Evolutionary conservation across 2,888 invertebrate species (phyloP), one percentile per base, ranked within the genome.

Genomic region (Alitta virens): DNA sequence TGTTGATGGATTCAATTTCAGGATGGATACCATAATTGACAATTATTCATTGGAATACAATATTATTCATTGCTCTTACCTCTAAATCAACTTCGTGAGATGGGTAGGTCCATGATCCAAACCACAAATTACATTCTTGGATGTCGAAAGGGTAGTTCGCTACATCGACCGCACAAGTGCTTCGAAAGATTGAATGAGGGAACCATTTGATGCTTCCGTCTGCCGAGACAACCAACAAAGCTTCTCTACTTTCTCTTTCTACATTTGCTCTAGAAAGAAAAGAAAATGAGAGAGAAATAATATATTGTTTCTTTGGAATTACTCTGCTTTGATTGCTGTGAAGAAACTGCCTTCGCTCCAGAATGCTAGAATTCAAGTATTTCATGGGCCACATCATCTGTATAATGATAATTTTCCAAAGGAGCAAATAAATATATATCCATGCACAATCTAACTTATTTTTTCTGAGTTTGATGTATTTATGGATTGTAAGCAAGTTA

Each of bases 71-170:
- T 23, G 3, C 18, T 9, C 18, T 21, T 7, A 23, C 23, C 7
- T 49, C 7, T 49, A 58, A 23, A 21, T 53, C 42, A 18, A 53
- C 12, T 52, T 53, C 52, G 21, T 27, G 51, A 16, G 53, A 43
- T 24, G 40, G 27, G 60, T 63, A 51, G 25, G 63, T 63, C 63
- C 63, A 63, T 27, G 63, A 63, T 7, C 63, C 63, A 42, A 58
- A 63, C 63, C 63, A 63, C 63, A 63, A 49, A 54, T 63, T 57
- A 27, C 63, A 63, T 24, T 57, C 52, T 40, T 63, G 63, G 24
- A 27, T 58, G 25, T 63, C 63, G 27, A 63, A 63, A 14, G 63
- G 63, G 55, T 56, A 63, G 59, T 63, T 49, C 1, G 63, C 26
- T 24, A 63, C 63, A 24, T 63, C 59, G n/a, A 63, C 51, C 2